A percentile compares a stretch with the other conserved stretches of the same genome.
Conservation (phyloP, 2,888 invertebrate species). For the Agriopis leucophaearia region DNA sequence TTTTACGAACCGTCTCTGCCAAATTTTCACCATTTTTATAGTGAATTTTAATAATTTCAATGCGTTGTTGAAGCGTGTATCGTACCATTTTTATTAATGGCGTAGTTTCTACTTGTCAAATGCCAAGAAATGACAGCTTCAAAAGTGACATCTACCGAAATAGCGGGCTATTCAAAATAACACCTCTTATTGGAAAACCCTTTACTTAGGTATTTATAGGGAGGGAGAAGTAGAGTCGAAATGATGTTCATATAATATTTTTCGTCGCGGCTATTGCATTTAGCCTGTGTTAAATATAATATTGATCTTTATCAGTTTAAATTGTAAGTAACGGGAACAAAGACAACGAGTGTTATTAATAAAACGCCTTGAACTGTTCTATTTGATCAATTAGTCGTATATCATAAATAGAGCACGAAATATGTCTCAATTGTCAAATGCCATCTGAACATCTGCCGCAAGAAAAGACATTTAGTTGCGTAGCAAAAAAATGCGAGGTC, state of each 20-base stretch:
- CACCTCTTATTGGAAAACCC: too few relatives aligned
- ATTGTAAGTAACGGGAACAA: constrained; percentile 1
- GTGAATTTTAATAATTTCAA: too few relatives aligned
- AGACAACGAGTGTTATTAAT: constrained; percentile 29
- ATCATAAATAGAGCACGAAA: constrained; percentile 38
- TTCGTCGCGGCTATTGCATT: background rate
- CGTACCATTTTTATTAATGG: too few relatives aligned
- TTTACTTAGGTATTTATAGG: background rate
- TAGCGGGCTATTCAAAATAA: too few relatives aligned
- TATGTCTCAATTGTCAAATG: constrained; percentile 30
- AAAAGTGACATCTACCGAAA: too few relatives aligned
- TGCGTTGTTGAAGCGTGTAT: too few relatives aligned
- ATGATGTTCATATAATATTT: background rate
- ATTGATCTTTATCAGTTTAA: constrained; percentile 1
- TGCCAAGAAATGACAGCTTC: too few relatives aligned
- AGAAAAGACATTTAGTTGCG: background rate
- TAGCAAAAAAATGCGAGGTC: too few relatives aligned
- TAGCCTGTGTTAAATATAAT: background rate
- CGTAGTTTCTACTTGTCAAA: too few relatives aligned
- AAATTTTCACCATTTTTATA: too few relatives aligned
- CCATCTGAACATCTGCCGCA: constrained; percentile 29
- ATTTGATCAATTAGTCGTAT: constrained; percentile 33
- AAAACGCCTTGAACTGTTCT: constrained; percentile 39
- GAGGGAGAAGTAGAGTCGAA: background rate
- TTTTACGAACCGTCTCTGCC: too few relatives aligned